These are phyloP conservation scores for Oligia strigilis DNA, from an alignment of 2,888 invertebrate genomes.

Conservation along the genomic window DNA sequence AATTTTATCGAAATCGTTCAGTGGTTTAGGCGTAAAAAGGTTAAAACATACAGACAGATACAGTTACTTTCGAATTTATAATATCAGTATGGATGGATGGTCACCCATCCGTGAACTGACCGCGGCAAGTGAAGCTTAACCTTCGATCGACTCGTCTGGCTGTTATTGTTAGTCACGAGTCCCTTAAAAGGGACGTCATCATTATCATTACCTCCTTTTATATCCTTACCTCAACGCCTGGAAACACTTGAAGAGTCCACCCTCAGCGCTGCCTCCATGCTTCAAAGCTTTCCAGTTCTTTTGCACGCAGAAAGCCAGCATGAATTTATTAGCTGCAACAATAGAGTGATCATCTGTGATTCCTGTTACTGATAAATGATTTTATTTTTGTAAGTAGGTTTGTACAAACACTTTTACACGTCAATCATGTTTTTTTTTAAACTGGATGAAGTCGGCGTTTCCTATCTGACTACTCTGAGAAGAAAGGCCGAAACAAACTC, in stretches of 20 bases:
- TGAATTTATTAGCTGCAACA: constrained; percentile 78
- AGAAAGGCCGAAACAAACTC: no score
- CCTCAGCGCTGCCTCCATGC: constrained; percentile 86
- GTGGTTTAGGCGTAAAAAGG: no score
- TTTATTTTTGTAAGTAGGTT: no score
- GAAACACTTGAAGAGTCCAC: constrained; percentile 87
- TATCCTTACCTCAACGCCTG: constrained; percentile 82
- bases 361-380: neutral
- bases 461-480: no score
- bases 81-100: neutral
- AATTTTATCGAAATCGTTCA: no score
- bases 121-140: neutral
- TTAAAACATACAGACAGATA: no score
- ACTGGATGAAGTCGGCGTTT: no score
- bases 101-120: neutral
- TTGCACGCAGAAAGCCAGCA: constrained; percentile 86
- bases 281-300: constrained; percentile 88
- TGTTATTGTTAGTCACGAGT: neutral
- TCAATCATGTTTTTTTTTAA: no score
- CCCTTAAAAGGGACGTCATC: neutral
- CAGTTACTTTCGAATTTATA: no score
- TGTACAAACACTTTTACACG: no score
- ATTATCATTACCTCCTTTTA: neutral
- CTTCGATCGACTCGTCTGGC: neutral
- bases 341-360: neutral